Percentiles rank a stretch among this genome's conserved stretches.
phyloP scores from a whole-genome alignment of 2,888 invertebrate species.

The Orchesellides sinensis region DNA sequence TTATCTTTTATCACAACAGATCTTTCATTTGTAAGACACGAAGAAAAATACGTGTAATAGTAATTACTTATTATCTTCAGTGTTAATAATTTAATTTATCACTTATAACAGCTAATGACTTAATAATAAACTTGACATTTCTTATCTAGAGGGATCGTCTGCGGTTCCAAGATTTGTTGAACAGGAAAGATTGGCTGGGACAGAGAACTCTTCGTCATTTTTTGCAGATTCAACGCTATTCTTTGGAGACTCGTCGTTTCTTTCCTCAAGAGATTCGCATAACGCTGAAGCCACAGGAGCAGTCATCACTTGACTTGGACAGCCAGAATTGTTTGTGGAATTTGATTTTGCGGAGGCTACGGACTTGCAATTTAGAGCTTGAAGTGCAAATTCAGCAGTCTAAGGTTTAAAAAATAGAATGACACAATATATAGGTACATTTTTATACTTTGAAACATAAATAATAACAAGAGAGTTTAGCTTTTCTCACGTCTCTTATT shows the following conservation, averaged over 20 bases:
- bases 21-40: no score
- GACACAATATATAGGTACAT: background rate
- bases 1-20: no score
- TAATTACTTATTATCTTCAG: no score
- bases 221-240: background rate
- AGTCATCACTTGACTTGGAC: constrained; percentile 3
- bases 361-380: constrained; percentile 35
- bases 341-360: constrained; percentile 12
- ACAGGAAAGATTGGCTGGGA: no score
- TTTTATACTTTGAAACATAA: background rate
- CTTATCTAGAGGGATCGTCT: background rate
- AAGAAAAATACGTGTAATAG: no score
- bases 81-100: no score
- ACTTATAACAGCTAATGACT: no score
- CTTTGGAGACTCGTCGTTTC: background rate
- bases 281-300: background rate
- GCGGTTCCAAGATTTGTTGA: background rate
- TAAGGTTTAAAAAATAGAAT: constrained; percentile 26
- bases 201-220: background rate
- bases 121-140: no score
- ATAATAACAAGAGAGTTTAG: background rate
- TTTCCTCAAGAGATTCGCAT: background rate
- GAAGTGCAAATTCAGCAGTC: constrained; percentile 68
- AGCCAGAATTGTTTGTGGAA: constrained; percentile 7
- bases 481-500: constrained; percentile 26